phyloP scores from a whole-genome alignment of 2,113 vertebrate genomes.

The Tyto alba region DNA sequence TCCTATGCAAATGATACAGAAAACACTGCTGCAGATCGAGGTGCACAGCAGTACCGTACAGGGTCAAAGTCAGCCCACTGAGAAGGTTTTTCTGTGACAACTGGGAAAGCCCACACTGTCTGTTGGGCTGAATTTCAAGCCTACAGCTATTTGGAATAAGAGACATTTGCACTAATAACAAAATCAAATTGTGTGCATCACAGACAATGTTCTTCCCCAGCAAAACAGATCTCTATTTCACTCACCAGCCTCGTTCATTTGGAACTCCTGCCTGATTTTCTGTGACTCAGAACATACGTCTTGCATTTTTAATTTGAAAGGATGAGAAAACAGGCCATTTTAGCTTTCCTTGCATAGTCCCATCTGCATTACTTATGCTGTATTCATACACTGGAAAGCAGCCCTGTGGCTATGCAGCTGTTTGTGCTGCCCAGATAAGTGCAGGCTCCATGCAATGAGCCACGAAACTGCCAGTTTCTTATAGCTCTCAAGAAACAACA shows the following conservation, averaged over 20 bases:
- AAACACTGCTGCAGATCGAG: not conserved
- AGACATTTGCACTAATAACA: not conserved
- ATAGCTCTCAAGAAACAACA: not conserved
- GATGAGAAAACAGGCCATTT: constrained; percentile 20
- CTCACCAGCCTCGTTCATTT: not conserved
- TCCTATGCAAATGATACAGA: not conserved
- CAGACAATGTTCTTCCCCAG: not conserved
- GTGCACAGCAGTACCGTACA: not conserved
- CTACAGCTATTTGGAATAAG: not conserved
- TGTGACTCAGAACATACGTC: constrained; percentile 5
- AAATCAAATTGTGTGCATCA: not conserved
- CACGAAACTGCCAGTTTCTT: not conserved
- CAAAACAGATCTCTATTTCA: not conserved
- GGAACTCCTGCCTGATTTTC: not conserved
- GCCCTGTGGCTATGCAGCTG: constrained; percentile 40
- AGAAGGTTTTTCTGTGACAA: not conserved
- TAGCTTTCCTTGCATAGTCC: not conserved
- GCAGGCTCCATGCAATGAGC: not conserved
- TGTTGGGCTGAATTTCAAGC: not conserved
- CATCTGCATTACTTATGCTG: constrained; percentile 21
- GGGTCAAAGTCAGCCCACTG: not conserved
- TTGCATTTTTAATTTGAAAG: constrained; percentile 53
- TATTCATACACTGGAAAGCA: constrained; percentile 6
- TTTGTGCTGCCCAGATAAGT: constrained; percentile 3
- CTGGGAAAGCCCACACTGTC: not conserved